Evolutionary conservation across 2,797 vertebrate species (phyloP).

Genomic region (Craterocephalus amniculus): DNA sequence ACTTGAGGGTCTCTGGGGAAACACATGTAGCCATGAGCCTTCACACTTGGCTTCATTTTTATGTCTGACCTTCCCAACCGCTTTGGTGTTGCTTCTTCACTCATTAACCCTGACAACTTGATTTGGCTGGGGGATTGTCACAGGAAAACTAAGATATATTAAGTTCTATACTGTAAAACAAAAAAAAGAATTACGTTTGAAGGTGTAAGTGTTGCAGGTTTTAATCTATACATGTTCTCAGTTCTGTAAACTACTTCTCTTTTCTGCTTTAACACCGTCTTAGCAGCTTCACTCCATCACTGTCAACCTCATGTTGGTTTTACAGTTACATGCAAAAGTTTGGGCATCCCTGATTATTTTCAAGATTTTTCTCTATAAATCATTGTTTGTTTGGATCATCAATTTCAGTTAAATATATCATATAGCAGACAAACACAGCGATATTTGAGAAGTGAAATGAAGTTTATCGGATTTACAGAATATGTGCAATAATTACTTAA

Average conservation of each 20-base stretch:
- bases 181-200: neutral
- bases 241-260: neutral
- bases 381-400: too few species aligned
- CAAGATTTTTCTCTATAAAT: too few species aligned
- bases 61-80: constrained; percentile 52
- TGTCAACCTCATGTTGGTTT: constrained; percentile 49
- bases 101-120: neutral
- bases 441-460: too few species aligned
- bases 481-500: too few species aligned
- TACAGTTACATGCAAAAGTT: too few species aligned
- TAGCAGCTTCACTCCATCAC: constrained; percentile 34
- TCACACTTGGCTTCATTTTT: constrained; percentile 64
- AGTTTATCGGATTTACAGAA: too few species aligned
- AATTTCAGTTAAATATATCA: too few species aligned
- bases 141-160: neutral
- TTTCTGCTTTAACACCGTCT: neutral
- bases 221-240: neutral
- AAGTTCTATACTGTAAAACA: neutral
- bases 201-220: neutral
- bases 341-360: too few species aligned
- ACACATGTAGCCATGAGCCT: constrained; percentile 66
- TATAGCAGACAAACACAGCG: too few species aligned
- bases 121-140: constrained; percentile 14
- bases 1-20: constrained; percentile 62
- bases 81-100: constrained; percentile 31